These are phyloP conservation scores for Eumacrocentrus americanus DNA, from an alignment of 2,888 invertebrate species.

Conservation along the genomic window DNA sequence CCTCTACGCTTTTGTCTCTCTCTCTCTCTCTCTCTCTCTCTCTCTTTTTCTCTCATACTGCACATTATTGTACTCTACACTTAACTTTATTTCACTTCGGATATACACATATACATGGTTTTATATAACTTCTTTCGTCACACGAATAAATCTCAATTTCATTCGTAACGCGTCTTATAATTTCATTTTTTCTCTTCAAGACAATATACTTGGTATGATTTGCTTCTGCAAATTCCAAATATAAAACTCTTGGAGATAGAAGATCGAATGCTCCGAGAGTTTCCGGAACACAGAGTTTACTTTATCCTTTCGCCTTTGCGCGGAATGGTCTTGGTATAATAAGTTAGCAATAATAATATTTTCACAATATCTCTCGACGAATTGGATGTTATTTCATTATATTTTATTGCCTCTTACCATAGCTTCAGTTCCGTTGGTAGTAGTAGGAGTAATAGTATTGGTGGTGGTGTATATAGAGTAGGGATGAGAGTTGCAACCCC, in stretches of 20 bases:
- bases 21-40: slow-evolving; percentile 11
- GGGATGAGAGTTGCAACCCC: slow-evolving; percentile 52
- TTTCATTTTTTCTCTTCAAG: not conserved
- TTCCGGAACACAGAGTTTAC: not conserved
- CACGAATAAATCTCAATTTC: slow-evolving; percentile 15
- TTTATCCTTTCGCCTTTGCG: slow-evolving; percentile 4
- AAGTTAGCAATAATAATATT: slow-evolving; percentile 62
- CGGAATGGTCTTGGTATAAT: slow-evolving; percentile 36
- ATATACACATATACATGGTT: slow-evolving; percentile 5
- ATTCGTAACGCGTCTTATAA: not conserved
- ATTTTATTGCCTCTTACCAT: slow-evolving; percentile 38
- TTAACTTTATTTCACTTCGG: not conserved
- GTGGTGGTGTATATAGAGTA: not conserved
- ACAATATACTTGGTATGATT: not conserved
- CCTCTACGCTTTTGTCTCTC: slow-evolving; percentile 4
- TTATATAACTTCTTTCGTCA: slow-evolving; percentile 18
- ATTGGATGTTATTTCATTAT: slow-evolving; percentile 43
- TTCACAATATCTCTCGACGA: slow-evolving; percentile 57
- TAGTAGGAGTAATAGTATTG: slow-evolving; percentile 5
- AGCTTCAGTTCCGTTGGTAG: slow-evolving; percentile 7
- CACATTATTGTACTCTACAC: not conserved
- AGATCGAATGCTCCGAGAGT: not conserved
- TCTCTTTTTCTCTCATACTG: not conserved
- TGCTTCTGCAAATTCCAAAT: not conserved
- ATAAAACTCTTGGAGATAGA: not conserved